Percentiles rank a stretch among this genome's conserved stretches.
Evolutionary conservation across 2,797 vertebrate species (phyloP).

Genomic region (Rhinogobio ventralis): DNA sequence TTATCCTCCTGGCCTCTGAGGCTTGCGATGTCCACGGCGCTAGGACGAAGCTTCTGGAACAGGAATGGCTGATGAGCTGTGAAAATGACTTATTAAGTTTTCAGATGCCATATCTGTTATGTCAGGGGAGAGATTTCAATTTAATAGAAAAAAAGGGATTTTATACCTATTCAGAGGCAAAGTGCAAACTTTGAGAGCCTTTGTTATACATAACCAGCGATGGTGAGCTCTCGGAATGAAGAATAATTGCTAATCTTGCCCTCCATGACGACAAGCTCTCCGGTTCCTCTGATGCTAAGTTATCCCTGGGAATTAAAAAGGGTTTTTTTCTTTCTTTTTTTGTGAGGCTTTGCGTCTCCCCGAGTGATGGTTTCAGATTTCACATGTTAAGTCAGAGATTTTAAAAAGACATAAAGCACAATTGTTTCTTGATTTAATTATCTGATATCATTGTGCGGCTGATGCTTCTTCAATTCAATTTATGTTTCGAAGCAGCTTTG

Average conservation of each 20-base stretch:
- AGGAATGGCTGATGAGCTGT: constrained; percentile 74
- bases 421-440: constrained; percentile 81
- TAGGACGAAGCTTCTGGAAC: constrained; percentile 38
- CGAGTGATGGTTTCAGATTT: constrained; percentile 70
- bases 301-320: constrained; percentile 56
- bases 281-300: constrained; percentile 58
- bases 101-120: constrained; percentile 72
- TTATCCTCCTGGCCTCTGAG: constrained; percentile 61
- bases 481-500: constrained; percentile 60
- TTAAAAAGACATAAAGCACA: constrained; percentile 69
- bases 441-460: constrained; percentile 79
- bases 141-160: constrained; percentile 72
- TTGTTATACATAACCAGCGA: constrained; percentile 65
- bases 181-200: constrained; percentile 65
- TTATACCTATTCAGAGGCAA: constrained; percentile 65
- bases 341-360: constrained; percentile 55
- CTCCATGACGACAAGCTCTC: constrained; percentile 48
- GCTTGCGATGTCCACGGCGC: constrained; percentile 55
- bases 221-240: constrained; percentile 61
- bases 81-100: constrained; percentile 75
- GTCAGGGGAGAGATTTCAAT: constrained; percentile 75
- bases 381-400: constrained; percentile 69
- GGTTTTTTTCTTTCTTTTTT: constrained; percentile 23
- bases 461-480: constrained; percentile 69
- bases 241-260: constrained; percentile 64